A percentile compares a stretch with the other conserved stretches of the same genome.
These are phyloP conservation scores for Podarcis cretensis DNA, from an alignment of 2,113 vertebrate genomes.

Conservation along the genomic window DNA sequence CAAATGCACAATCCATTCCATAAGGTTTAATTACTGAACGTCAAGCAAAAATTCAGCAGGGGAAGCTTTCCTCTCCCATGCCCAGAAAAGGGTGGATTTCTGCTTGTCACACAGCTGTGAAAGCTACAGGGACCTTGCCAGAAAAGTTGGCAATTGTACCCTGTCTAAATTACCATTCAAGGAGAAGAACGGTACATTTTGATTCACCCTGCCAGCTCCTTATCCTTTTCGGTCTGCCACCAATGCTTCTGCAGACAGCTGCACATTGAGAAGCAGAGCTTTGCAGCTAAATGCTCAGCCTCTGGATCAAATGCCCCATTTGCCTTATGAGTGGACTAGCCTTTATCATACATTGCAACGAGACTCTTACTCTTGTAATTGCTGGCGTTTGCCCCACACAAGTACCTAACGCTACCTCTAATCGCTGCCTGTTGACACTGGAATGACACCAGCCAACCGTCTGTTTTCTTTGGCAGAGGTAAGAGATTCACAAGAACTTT, in stretches of 20 bases:
- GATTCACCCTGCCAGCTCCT: not conserved
- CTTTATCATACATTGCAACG: not conserved
- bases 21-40: not conserved
- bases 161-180: too few species aligned
- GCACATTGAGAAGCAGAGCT: not conserved
- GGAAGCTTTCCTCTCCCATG: not conserved
- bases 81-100: not conserved
- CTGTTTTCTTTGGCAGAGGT: slow-evolving; percentile 51
- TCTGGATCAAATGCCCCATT: not conserved
- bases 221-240: not conserved
- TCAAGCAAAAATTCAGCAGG: not conserved
- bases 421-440: not conserved
- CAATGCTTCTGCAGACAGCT: not conserved
- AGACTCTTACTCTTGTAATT: not conserved
- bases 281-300: not conserved
- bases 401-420: not conserved
- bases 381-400: not conserved
- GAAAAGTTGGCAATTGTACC: not conserved
- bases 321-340: not conserved
- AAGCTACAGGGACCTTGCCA: not conserved
- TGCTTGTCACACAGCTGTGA: not conserved
- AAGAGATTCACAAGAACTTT: slow-evolving; percentile 43
- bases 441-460: slow-evolving; percentile 5
- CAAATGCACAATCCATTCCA: too few species aligned
- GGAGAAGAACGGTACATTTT: too few species aligned